Evolutionary conservation across 2,888 invertebrate species (phyloP), one percentile per base, ranked within the genome.

Genomic region (Hetaerina titia): DNA sequence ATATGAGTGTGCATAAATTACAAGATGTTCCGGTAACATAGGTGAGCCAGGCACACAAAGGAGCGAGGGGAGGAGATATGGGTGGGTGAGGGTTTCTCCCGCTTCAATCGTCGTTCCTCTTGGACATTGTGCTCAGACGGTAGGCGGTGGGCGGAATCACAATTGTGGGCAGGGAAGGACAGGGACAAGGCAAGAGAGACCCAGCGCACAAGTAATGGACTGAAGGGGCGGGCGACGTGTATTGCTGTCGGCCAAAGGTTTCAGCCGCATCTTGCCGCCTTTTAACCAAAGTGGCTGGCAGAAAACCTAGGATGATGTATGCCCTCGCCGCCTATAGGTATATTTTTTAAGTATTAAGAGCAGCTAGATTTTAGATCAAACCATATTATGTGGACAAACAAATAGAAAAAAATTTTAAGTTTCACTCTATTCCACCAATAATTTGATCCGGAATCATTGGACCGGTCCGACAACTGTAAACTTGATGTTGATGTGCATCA

Each of bases 11-110:
- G 89, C 92, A 92, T 94, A 90, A 95, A 69, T 95, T 95, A 95
- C 95, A 95, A 95, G 95, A 95, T 95, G 95, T 95, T 95, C 95
- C 95, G 69, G 95, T 89, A 90, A 95, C 94, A 87, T 95, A 56
- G 94, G 58, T 95, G 90, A 94, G 94, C 69, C 69, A 22, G 69
- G 7, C 69, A 11, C 95, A 95, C 94, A 95, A 95, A 94, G 95
- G 95, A 89, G 95, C 69, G 94, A 94, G 94, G 69, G 90, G 88
- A 94, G 89, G 81, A 95, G 56, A 69, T 88, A 19, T 60, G 94
- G 90, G 95, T 95, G 95, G 69, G 95, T 94, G 95, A 95, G 64
- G 89, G 22, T 88, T 88, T 58, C 95, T 64, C 58, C 74, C 60
- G 87, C 95, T 92, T 90, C 81, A 31, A 60, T 88, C 69, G 64